Evolutionary conservation across 2,113 vertebrate species (phyloP).

Genomic region (Brachypodius melanocephalos): DNA sequence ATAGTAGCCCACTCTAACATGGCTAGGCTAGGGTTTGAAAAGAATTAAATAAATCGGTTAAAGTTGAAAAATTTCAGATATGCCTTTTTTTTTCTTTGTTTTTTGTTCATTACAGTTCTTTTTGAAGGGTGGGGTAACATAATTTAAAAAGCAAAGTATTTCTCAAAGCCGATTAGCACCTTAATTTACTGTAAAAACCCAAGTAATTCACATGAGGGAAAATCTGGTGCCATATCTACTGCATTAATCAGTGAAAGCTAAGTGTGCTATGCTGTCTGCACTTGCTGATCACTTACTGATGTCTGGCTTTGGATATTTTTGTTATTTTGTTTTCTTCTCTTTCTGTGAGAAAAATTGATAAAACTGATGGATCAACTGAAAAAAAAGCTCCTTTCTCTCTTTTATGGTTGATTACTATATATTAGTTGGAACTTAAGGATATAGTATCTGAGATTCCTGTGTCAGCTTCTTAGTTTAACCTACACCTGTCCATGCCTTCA

Average conservation of each 20-base stretch:
- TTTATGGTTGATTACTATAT: fast-evolving
- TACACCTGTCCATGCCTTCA: not conserved
- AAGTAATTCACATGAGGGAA: not conserved
- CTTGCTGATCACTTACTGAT: not conserved
- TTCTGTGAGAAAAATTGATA: not conserved
- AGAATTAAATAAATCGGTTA: not conserved
- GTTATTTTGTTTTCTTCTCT: not conserved
- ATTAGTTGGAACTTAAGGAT: not conserved
- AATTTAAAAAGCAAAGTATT: not conserved
- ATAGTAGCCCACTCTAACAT: not conserved
- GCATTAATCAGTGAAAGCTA: not conserved
- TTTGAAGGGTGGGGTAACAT: not conserved
- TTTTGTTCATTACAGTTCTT: not conserved
- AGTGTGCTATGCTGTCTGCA: not conserved
- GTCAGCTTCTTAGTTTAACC: not conserved
- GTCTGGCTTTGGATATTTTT: not conserved
- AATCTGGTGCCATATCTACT: not conserved
- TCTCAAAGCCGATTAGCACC: not conserved
- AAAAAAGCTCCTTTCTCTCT: not conserved
- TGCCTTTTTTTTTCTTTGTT: not conserved
- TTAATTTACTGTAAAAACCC: not conserved
- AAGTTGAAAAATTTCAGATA: not conserved
- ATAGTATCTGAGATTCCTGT: not conserved
- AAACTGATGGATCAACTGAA: not conserved
- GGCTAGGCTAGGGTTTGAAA: not conserved